phyloP scores from a whole-genome alignment of 2,797 vertebrate species.

The Ammospiza maritima region DNA sequence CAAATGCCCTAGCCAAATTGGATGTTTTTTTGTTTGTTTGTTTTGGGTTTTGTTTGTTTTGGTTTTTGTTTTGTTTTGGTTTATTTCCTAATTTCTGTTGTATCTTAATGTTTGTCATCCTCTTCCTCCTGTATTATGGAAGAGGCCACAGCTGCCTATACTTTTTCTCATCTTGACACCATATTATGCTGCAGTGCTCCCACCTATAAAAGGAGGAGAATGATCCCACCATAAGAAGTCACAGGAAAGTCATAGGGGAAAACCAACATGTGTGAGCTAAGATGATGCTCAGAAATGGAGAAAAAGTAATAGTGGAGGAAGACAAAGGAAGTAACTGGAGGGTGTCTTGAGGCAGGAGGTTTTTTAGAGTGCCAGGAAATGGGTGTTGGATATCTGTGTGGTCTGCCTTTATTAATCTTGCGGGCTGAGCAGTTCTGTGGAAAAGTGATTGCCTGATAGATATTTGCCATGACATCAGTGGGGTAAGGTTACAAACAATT shows the following conservation, averaged over 20 bases:
- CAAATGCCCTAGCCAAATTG: not conserved
- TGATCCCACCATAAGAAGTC: not conserved
- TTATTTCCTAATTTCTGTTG: not conserved
- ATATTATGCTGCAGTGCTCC: not conserved
- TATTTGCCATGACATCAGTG: not conserved
- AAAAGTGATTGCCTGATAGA: not conserved
- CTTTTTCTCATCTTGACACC: not conserved
- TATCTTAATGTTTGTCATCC: not conserved
- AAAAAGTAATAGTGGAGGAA: not conserved
- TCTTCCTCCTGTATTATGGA: not conserved
- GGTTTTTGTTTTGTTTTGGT: not conserved
- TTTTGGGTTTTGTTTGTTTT: not conserved
- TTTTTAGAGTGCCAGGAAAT: not conserved
- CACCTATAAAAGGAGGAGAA: not conserved
- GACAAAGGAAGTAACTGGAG: not conserved
- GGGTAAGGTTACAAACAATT: not conserved
- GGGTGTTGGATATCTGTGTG: not conserved
- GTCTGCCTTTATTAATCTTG: not conserved
- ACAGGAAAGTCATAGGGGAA: not conserved
- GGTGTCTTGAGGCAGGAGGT: not conserved
- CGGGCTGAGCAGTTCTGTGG: not conserved
- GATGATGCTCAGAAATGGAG: not conserved
- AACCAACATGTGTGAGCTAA: fast-evolving
- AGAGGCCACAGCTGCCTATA: not conserved
- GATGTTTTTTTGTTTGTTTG: not conserved